Conservation (phyloP, 2,888 invertebrate species). For the Rapana venosa region DNA sequence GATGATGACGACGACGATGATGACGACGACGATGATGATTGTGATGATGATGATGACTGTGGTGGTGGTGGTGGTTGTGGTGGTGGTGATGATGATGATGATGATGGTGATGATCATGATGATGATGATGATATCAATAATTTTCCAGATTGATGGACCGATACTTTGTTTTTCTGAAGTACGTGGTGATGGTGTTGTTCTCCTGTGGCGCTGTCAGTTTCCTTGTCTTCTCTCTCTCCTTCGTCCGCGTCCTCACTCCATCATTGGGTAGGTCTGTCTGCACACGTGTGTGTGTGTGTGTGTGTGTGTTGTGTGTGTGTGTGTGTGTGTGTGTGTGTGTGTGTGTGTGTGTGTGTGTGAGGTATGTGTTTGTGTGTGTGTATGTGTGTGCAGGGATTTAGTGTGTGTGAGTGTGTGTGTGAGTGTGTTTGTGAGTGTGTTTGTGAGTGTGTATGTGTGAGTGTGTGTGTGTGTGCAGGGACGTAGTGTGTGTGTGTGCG, state of each 20-base stretch:
- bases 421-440: neutral
- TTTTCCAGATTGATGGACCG: neutral
- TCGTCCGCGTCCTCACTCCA: neutral
- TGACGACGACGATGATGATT: too few relatives aligned
- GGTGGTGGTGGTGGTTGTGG: too few relatives aligned
- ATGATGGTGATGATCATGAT: too few relatives aligned
- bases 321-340: neutral
- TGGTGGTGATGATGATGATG: too few relatives aligned
- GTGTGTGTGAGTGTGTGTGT: neutral
- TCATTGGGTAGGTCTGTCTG: neutral
- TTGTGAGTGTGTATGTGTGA: too few relatives aligned
- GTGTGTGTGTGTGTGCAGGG: too few relatives aligned
- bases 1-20: too few relatives aligned
- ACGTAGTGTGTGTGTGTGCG: conserved; percentile 17
- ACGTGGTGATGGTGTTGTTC: neutral
- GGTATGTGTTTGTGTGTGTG: neutral
- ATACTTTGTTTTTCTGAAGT: neutral
- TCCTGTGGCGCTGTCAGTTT: neutral
- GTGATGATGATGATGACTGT: too few relatives aligned
- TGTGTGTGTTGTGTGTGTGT: neutral
- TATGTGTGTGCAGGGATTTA: neutral
- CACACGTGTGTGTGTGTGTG: neutral
- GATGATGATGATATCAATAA: too few relatives aligned
- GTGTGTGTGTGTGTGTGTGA: neutral
- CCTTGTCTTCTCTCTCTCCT: neutral